Base-by-base conservation (phyloP, 1,140 invertebrate genomes). In the Manduca sexta region DNA sequence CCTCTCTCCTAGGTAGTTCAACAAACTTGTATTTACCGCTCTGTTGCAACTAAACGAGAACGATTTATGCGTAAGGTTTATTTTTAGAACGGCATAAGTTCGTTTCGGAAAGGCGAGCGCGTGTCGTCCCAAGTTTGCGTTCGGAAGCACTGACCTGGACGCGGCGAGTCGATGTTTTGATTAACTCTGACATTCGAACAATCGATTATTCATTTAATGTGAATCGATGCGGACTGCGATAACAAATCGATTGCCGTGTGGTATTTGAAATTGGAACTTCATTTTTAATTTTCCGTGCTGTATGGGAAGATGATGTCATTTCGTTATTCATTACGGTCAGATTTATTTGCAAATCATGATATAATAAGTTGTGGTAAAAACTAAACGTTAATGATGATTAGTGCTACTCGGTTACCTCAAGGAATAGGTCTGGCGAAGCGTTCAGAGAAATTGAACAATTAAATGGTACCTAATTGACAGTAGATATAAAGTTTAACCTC, bases 131-230 rank as follows among this genome's bases (percentile, higher is more conserved):
- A 60, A 60, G 66, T 84, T 81, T 82, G 62, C 67, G 63, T 69
- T 71, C 67, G 56, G 71, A 79, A 77, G 74, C 81, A 65, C 56
- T 78, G 80, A 84, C 81, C 78, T 74, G 80, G 51, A 66, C 65
- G 43, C 43, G 42, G 45, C 51, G 49, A 52, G 49, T 52, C 68
- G 65, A 70, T 82, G 74, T 81, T 84, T 80, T 82, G 81, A 84
- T 84, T 84, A 69, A 60, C 68, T 45, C 70, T 79, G 74, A 81
- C 78, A 78, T 79, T 79, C 73, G 71, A 69, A 74, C 71, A 79
- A 84, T 80, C 80, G 77, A 84, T 84, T 84, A 81, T 76, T 80
- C 64, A 66, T 71, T 60, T 78, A 72, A 81, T 72, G 56, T 74
- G 66, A 80, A 54, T 63, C 65, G 76, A 80, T 73, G 21, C 21